phyloP scores from a whole-genome alignment of 1,140 invertebrate species.

The Palaemon carinicauda region DNA sequence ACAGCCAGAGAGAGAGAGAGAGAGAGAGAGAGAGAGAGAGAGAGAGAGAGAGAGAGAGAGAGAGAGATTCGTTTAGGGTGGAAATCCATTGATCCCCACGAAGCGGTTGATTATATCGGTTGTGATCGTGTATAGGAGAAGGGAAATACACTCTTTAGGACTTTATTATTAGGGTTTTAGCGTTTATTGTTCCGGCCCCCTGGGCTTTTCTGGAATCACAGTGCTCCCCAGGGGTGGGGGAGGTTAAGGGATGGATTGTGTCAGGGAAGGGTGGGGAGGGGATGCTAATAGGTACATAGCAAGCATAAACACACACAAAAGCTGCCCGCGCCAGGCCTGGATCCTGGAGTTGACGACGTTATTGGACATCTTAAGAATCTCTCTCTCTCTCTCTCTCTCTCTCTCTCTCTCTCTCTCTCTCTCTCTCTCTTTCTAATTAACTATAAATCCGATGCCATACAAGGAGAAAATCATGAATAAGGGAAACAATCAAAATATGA shows the following conservation, averaged over 20 bases:
- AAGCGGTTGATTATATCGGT: slow-evolving; percentile 6
- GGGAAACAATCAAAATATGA: no score
- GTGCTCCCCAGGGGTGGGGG: not conserved
- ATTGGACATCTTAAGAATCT: no score
- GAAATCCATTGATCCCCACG: slow-evolving; percentile 6
- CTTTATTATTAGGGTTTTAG: slow-evolving; percentile 11
- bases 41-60: not conserved
- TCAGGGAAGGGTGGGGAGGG: no score
- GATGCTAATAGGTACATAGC: no score
- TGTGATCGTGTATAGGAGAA: not conserved
- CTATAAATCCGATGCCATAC: no score
- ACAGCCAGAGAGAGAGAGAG: not conserved
- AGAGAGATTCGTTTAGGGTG: not conserved
- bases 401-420: no score
- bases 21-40: not conserved
- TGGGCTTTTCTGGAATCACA: not conserved
- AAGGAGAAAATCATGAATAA: no score
- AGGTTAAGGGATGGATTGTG: not conserved
- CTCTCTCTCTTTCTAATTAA: no score
- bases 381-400: no score
- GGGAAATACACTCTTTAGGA: slow-evolving; percentile 4
- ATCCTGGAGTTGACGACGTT: no score
- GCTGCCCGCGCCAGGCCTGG: no score
- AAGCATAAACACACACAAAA: no score
- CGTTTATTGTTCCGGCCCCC: not conserved